Evolutionary conservation across 2,797 vertebrate species (phyloP), one percentile per base, ranked within the genome.

Genomic region (Syndactyla subalaris): DNA sequence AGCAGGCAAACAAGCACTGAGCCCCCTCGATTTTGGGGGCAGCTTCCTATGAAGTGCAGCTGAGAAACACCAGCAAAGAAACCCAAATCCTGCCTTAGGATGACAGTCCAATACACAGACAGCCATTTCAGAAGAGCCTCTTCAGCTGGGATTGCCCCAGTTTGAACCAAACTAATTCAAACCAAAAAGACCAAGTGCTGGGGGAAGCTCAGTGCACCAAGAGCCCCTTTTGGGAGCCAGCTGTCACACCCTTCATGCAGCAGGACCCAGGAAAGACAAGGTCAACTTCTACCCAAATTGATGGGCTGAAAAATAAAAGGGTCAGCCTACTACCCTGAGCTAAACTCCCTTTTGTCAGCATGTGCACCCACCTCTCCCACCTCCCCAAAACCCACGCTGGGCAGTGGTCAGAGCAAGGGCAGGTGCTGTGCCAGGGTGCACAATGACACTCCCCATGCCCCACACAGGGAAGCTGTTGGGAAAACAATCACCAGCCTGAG

Each of bases 81-180:
- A 48, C 9, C 17, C 23, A 63, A 68, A 30, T 6, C 32, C 48
- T 76, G 55, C 58, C 48, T 58, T 12, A 51, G 55, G 59, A 7
- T 7, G 32, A 66, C 38, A 70, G 51, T 24, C 9, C 6, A 2
- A 3, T 4, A 38, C 17, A 61, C 22, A 36, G 36, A 26, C 4
- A 11, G 8, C 32, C 4, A 43, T 12, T 58, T 52, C 49, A 45
- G 21, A 59, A 67, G 2, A 86, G 43, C 6, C 32, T 48, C 59
- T 72, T 63, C 0, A 0, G 26, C 39, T 75, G 19, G 8, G 30
- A 67, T 38, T 1, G 1, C 5, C 38, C 41, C 2, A 1, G 0
- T 34, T 9, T 22, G 65, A 93, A 77, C 11, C 23, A 46, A 68
- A 49, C 4, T 38, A 22, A 76, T 30, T 62, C 13, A 34, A 76